Conservation (phyloP, 1,140 invertebrate genomes). For the Atta colombica region DNA sequence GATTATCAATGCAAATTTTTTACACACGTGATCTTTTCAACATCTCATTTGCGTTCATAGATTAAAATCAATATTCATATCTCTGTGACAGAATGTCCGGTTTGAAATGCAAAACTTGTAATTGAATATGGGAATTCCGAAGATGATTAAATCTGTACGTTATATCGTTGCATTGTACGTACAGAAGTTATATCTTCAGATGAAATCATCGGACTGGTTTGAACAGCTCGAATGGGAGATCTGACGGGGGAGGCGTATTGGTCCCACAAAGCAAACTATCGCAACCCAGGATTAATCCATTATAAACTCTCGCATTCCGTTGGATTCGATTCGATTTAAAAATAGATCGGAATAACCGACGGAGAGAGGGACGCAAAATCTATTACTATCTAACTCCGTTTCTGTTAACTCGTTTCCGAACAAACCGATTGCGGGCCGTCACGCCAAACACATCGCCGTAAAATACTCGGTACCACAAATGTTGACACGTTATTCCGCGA, state of each 20-base stretch:
- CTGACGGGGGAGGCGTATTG: background rate
- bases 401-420: conserved; percentile 37
- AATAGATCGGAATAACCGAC: conserved; percentile 22
- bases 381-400: conserved; percentile 42
- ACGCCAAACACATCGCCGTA: conserved; percentile 45
- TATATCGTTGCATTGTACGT: background rate
- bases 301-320: conserved; percentile 29
- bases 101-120: background rate
- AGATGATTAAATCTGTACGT: conserved; percentile 17
- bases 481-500: conserved; percentile 51
- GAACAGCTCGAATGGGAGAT: background rate
- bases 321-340: conserved; percentile 49
- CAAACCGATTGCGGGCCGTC: conserved; percentile 29
- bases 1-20: background rate
- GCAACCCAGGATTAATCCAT: conserved; percentile 45
- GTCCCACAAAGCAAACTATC: conserved; percentile 40
- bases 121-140: background rate
- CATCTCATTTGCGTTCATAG: background rate
- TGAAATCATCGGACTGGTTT: conserved; percentile 3
- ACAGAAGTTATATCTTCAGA: conserved; percentile 21
- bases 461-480: conserved; percentile 54
- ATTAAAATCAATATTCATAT: conserved; percentile 11
- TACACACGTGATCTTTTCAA: background rate
- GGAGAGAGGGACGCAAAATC: conserved; percentile 12
- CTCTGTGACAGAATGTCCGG: background rate